Evolutionary conservation across 2,113 vertebrate genomes (phyloP), one percentile per base, ranked within the genome.

Genomic region (Paradisaea rubra): DNA sequence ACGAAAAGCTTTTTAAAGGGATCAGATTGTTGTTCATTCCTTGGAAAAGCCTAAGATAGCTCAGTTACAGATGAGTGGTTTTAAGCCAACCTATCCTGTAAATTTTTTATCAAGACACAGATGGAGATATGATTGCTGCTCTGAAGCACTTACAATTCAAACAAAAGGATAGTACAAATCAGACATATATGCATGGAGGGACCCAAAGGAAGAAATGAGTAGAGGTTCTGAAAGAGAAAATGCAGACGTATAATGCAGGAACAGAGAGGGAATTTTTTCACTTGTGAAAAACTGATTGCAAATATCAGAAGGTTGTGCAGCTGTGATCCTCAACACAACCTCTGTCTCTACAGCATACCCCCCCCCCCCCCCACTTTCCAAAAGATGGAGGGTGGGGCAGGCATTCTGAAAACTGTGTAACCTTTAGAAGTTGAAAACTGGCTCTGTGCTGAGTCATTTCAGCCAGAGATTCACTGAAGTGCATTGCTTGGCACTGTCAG

Each of bases 181-280:
- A 90, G 94, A 81, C 69, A 80, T 69, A 70, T 18, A 81, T 44
- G 42, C 39, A 76, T 16, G 59, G 52, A 79, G 20, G 24, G 37
- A 93, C 23, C n/a, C 59, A 82, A 90, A 88, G 56, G 61, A 91
- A 79, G 49, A 73, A 64, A 27, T 3, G 1, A 76, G 35, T 1
- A 81, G 47, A 74, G 37, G 65, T 69, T 94, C 86, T 87, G 80
- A 89, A 91, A 79, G n/a, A 81, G 72, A 87, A 83, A 86, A 83
- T 47, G 33, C 14, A 56, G 54, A 74, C 35, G 35, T 45, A 1
- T 50, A 60, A 44, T 30, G 45, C 57, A 69, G 41, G 9, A 78
- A 84, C 47, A 88, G 35, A 71, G 41, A 61, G 11, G 24, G 42
- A 41, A 12, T 49, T 73, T 65, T 49, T 76, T 8, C 25, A 45